phyloP scores from a whole-genome alignment of 2,113 vertebrate genomes.

The Tachysurus fulvidraco region DNA sequence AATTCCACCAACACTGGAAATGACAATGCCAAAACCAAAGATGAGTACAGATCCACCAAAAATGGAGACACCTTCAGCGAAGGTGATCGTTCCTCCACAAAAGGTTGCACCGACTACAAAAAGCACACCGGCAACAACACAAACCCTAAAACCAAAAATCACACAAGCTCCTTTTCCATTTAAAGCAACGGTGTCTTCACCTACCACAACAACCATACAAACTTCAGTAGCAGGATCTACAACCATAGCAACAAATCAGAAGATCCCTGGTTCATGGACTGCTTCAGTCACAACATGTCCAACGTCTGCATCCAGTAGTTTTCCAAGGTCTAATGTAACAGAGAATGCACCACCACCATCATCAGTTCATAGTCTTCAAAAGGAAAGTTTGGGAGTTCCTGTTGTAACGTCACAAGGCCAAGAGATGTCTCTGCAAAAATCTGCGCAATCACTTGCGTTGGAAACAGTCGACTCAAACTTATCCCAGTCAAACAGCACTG shows the following conservation, averaged over 20 bases:
- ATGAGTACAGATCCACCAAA: background rate
- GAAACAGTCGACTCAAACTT: conserved; percentile 20
- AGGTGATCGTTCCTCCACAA: background rate
- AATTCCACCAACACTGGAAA: background rate
- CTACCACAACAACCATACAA: background rate
- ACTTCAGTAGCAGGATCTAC: background rate
- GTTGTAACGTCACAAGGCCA: background rate
- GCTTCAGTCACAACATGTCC: background rate
- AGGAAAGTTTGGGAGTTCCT: conserved; percentile 15
- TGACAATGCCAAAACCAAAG: background rate
- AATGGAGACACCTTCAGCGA: background rate
- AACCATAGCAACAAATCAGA: conserved; percentile 13
- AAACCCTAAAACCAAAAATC: background rate
- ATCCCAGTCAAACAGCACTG: background rate
- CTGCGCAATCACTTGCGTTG: background rate
- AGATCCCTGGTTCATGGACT: background rate
- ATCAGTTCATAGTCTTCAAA: background rate
- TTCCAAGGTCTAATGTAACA: background rate
- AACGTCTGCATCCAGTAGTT: background rate
- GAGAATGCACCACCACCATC: background rate
- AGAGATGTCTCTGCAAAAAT: conserved; percentile 6
- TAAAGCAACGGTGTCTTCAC: background rate
- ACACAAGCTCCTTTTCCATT: background rate
- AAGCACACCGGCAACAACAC: background rate
- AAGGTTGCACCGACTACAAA: conserved; percentile 33